Evolutionary conservation across 1,140 invertebrate species (phyloP).

Genomic region (Hylaeus volcanicus): DNA sequence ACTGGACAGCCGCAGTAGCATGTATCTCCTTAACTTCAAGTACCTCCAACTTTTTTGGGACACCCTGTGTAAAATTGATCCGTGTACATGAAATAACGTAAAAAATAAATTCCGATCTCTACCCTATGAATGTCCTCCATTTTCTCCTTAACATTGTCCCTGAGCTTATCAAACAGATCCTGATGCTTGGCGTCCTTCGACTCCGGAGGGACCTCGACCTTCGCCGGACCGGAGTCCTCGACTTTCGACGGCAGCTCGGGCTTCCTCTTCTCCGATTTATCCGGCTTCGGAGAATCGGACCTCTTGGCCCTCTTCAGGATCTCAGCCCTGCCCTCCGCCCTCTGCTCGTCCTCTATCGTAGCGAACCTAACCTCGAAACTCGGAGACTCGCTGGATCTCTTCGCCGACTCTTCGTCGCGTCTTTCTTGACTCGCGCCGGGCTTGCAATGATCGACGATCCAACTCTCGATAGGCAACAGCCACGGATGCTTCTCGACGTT

Average conservation of each 20-base stretch:
- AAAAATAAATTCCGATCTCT: slow-evolving; percentile 57
- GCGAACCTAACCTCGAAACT: slow-evolving; percentile 46
- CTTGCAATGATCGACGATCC: slow-evolving; percentile 64
- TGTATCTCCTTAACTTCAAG: too few relatives aligned
- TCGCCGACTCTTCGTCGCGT: too few relatives aligned
- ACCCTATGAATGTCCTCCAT: slow-evolving; percentile 84
- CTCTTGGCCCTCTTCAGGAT: slow-evolving; percentile 8
- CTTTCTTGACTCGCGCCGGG: background rate
- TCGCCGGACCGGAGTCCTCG: slow-evolving; percentile 2
- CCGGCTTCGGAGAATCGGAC: slow-evolving; percentile 13
- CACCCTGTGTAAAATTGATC: too few relatives aligned
- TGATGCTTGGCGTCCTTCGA: slow-evolving; percentile 47
- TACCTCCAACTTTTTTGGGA: too few relatives aligned
- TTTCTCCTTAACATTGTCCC: slow-evolving; percentile 81
- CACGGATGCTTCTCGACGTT: slow-evolving; percentile 67
- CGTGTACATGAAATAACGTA: too few relatives aligned
- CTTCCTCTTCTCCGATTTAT: background rate
- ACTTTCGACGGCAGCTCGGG: background rate
- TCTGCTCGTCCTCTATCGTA: slow-evolving; percentile 4
- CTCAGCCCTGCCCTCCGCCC: slow-evolving; percentile 22
- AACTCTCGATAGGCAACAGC: slow-evolving; percentile 67
- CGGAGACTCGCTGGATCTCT: background rate
- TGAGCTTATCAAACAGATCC: slow-evolving; percentile 83
- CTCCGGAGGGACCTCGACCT: slow-evolving; percentile 11
- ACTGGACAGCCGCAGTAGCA: too few relatives aligned